Percentiles rank a stretch among this genome's conserved stretches.
Conservation (phyloP, 2,888 invertebrate species). For the Leptopterna dolabrata region DNA sequence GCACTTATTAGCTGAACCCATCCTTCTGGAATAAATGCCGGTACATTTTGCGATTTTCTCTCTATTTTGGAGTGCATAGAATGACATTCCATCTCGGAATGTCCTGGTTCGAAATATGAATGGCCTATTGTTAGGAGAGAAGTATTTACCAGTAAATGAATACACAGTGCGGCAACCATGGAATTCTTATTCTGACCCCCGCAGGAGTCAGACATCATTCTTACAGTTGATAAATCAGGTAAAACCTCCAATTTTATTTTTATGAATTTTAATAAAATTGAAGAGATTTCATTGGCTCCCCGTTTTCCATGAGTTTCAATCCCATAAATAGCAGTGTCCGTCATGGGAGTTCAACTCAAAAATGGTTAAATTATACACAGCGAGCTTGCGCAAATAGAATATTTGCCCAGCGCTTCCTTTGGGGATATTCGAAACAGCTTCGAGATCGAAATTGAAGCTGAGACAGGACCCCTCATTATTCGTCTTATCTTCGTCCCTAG, state of each 20-base stretch:
- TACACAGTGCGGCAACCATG: background rate
- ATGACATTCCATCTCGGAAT: constrained; percentile 19
- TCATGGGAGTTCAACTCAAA: constrained; percentile 56
- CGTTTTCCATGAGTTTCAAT: constrained; percentile 59
- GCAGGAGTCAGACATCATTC: background rate
- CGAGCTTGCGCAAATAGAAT: background rate
- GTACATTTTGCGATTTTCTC: background rate
- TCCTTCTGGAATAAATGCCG: background rate
- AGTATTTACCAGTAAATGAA: background rate
- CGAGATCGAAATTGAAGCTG: background rate
- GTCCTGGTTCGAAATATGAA: constrained; percentile 10
- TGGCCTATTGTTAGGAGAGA: background rate
- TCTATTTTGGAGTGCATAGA: constrained; percentile 29
- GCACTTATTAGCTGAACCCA: background rate
- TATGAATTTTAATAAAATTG: constrained; percentile 20
- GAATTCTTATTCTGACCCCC: background rate
- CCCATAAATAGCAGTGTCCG: constrained; percentile 60
- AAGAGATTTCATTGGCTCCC: constrained; percentile 57
- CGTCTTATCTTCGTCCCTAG: background rate
- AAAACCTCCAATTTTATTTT: background rate
- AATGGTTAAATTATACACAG: constrained; percentile 59
- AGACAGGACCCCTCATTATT: background rate
- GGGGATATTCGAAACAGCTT: background rate
- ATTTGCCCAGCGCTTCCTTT: background rate
- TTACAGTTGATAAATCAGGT: background rate